Percentiles rank a stretch among this genome's conserved stretches.
Conservation (phyloP, 2,113 vertebrate species). For the Myodes glareolus region DNA sequence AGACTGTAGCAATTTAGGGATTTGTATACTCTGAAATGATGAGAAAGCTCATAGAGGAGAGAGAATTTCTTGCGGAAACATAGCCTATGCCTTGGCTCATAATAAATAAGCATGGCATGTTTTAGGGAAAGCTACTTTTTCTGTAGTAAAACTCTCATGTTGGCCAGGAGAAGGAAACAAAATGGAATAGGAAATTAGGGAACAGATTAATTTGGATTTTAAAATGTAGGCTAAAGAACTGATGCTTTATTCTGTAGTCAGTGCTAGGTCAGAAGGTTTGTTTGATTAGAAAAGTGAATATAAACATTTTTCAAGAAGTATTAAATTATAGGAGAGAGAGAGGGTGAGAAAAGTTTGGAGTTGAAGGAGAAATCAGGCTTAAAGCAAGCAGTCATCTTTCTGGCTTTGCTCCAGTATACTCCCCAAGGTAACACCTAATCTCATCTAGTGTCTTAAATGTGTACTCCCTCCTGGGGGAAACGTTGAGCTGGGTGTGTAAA, state of each 20-base stretch:
- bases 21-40: not conserved
- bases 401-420: not conserved
- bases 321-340: conserved; percentile 26
- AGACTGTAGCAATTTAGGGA: conserved; percentile 21
- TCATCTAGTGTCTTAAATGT: conserved; percentile 32
- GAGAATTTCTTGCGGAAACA: conserved; percentile 36
- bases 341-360: not conserved
- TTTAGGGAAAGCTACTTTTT: conserved; percentile 6
- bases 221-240: conserved; percentile 27
- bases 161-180: conserved; percentile 7
- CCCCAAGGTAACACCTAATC: not conserved
- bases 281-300: conserved; percentile 34
- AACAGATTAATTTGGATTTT: conserved; percentile 28
- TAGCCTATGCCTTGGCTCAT: not conserved
- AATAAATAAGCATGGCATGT: not conserved
- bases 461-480: not conserved
- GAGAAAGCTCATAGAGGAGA: conserved; percentile 6
- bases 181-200: conserved; percentile 7
- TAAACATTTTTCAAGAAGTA: conserved; percentile 46
- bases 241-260: conserved; percentile 43
- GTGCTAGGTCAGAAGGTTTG: conserved; percentile 1
- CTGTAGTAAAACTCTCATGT: not conserved
- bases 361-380: conserved; percentile 36
- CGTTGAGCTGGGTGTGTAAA: conserved; percentile 6
- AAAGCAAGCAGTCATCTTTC: conserved; percentile 40